Evolutionary conservation across 1,140 invertebrate species (phyloP).

Genomic region (Drosophila triauraria): DNA sequence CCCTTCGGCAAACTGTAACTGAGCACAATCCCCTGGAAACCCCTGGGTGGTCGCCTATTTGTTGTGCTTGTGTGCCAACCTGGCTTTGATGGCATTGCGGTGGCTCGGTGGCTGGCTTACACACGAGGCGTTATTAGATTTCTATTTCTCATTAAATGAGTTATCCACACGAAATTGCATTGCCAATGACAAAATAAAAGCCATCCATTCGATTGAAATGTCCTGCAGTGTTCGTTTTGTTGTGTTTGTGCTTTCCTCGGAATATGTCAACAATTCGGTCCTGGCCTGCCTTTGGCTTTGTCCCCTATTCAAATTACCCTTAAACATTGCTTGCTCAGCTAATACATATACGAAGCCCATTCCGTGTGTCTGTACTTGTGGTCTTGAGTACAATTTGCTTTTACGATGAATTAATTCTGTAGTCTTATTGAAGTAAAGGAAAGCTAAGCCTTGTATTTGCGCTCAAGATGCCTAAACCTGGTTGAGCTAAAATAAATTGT

Average conservation of each 20-base stretch:
- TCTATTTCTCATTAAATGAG: slow-evolving; percentile 78
- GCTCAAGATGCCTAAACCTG: background rate
- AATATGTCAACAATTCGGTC: slow-evolving; percentile 20
- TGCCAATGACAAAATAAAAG: slow-evolving; percentile 57
- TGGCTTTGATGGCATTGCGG: slow-evolving; percentile 43
- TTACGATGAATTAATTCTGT: slow-evolving; percentile 51
- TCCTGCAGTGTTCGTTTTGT: background rate
- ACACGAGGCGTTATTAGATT: slow-evolving; percentile 62
- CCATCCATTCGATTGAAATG: slow-evolving; percentile 71
- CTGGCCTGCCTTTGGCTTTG: slow-evolving; percentile 28
- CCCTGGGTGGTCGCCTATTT: background rate
- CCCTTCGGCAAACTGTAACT: slow-evolving; percentile 63
- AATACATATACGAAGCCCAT: slow-evolving; percentile 22
- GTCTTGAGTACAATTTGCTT: slow-evolving; percentile 37
- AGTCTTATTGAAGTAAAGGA: slow-evolving; percentile 42
- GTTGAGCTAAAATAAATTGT: slow-evolving; percentile 7
- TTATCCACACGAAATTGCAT: slow-evolving; percentile 69
- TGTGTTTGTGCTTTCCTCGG: slow-evolving; percentile 1
- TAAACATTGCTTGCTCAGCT: slow-evolving; percentile 64
- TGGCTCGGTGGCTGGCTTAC: slow-evolving; percentile 16
- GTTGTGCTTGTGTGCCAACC: slow-evolving; percentile 9
- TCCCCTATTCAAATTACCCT: slow-evolving; percentile 69
- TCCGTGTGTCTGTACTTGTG: slow-evolving; percentile 21
- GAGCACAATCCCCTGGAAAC: slow-evolving; percentile 16
- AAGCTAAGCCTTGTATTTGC: slow-evolving; percentile 12